Evolutionary conservation across 2,797 vertebrate genomes (phyloP).

Genomic region (Streptopelia turtur): DNA sequence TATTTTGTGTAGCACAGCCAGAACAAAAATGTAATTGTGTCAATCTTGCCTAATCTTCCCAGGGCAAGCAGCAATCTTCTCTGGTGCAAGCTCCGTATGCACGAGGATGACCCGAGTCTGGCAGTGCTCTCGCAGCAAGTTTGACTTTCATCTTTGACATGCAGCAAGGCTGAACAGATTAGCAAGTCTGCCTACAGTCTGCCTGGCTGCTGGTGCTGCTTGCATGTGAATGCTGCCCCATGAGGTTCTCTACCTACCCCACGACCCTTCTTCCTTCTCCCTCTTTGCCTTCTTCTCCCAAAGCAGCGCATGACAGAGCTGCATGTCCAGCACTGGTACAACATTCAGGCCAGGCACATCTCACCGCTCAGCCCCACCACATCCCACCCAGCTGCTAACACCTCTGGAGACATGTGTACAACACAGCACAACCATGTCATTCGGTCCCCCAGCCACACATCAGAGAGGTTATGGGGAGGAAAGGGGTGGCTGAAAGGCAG

Average conservation of each 20-base stretch:
- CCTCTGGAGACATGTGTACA: rapidly evolving
- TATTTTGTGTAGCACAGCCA: not conserved
- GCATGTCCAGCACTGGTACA: rapidly evolving
- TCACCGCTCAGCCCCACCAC: not conserved
- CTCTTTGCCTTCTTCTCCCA: not conserved
- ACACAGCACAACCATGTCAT: not conserved
- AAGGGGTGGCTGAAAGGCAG: not conserved
- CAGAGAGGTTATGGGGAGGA: not conserved
- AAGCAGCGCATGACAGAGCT: rapidly evolving
- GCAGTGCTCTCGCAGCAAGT: not conserved
- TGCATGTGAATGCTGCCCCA: not conserved
- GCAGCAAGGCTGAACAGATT: not conserved
- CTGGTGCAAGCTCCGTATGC: rapidly evolving
- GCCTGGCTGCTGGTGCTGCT: not conserved
- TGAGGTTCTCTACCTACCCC: not conserved
- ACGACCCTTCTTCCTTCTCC: not conserved
- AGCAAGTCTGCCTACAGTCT: not conserved
- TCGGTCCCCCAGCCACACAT: not conserved
- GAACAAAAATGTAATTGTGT: not conserved
- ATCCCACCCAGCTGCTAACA: rapidly evolving
- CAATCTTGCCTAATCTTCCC: conserved; percentile 9
- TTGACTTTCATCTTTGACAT: not conserved
- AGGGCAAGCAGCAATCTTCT: not conserved
- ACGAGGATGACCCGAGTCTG: not conserved
- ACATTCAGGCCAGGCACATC: not conserved